A percentile compares a stretch with the other conserved stretches of the same genome.
phyloP scores from a whole-genome alignment of 2,113 vertebrate genomes.

The Carassius carassius region DNA sequence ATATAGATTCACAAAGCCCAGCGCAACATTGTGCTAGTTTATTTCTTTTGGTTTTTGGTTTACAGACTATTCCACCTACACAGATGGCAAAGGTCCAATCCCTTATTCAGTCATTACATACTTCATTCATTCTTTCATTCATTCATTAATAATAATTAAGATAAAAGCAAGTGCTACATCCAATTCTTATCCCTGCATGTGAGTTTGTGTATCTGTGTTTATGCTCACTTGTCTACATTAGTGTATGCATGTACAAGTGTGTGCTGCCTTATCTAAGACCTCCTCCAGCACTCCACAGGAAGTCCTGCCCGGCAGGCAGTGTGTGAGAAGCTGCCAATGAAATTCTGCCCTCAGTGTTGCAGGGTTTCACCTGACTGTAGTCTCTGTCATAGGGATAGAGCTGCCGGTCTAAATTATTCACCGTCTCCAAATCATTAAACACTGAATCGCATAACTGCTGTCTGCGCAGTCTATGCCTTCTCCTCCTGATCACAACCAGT shows the following conservation, averaged over 20 bases:
- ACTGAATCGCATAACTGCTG: slow-evolving; percentile 73
- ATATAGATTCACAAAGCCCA: slow-evolving; percentile 9
- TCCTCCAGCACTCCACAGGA: slow-evolving; percentile 72
- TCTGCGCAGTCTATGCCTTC: slow-evolving; percentile 69
- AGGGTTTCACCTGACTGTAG: slow-evolving; percentile 67
- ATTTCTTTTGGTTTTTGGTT: slow-evolving; percentile 42
- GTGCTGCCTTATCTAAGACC: slow-evolving; percentile 68
- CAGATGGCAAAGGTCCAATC: slow-evolving; percentile 36
- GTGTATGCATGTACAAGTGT: neutral
- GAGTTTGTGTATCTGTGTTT: slow-evolving; percentile 12
- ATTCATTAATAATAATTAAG: slow-evolving; percentile 37
- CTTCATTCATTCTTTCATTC: slow-evolving; percentile 26
- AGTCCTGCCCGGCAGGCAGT: slow-evolving; percentile 63
- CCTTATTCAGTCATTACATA: slow-evolving; percentile 31
- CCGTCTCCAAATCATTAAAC: slow-evolving; percentile 77
- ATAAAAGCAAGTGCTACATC: slow-evolving; percentile 69
- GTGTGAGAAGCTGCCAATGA: slow-evolving; percentile 63
- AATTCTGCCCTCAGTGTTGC: slow-evolving; percentile 74
- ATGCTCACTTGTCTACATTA: neutral
- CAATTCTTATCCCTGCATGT: slow-evolving; percentile 44
- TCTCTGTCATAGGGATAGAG: slow-evolving; percentile 74
- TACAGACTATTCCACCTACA: slow-evolving; percentile 20
- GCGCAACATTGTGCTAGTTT: slow-evolving; percentile 10
- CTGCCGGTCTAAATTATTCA: slow-evolving; percentile 72
- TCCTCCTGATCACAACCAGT: slow-evolving; percentile 68